A percentile compares a stretch with the other conserved stretches of the same genome.
These are phyloP conservation scores for Balaeniceps rex DNA, from an alignment of 2,113 vertebrate genomes.

Conservation along the genomic window DNA sequence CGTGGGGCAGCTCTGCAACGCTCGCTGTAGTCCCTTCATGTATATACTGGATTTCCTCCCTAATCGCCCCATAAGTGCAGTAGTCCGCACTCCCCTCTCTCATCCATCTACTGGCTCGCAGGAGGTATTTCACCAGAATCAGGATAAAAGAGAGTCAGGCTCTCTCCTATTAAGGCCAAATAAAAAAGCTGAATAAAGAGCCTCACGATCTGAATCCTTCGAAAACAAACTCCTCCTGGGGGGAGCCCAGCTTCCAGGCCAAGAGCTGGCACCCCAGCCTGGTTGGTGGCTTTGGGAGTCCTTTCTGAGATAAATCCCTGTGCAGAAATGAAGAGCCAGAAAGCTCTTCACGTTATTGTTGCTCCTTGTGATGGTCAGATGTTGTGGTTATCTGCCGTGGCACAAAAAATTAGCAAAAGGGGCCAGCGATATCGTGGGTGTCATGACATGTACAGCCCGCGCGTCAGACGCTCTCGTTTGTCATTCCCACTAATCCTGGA, in stretches of 20 bases:
- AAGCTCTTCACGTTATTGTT: rapidly evolving
- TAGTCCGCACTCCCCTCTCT: neutral
- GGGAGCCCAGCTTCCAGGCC: neutral
- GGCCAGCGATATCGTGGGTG: neutral
- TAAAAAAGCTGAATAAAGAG: neutral
- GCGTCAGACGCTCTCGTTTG: neutral
- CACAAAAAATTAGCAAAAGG: neutral
- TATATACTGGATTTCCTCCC: neutral
- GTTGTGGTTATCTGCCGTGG: rapidly evolving
- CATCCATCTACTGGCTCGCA: neutral
- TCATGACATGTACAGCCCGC: rapidly evolving
- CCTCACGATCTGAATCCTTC: neutral
- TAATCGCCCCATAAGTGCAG: neutral
- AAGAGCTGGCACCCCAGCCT: neutral
- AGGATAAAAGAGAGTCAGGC: neutral
- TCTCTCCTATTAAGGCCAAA: neutral
- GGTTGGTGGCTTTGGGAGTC: neutral
- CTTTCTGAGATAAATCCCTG: neutral
- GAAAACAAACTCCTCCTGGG: neutral
- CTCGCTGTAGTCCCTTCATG: rapidly evolving
- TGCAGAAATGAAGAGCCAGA: neutral
- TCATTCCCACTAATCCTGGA: neutral
- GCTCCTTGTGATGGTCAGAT: neutral
- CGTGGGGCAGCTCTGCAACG: neutral
- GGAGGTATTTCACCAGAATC: neutral